Evolutionary conservation across 2,888 invertebrate genomes (phyloP), one percentile per base, ranked within the genome.

Genomic region (Apocheima hispidaria): DNA sequence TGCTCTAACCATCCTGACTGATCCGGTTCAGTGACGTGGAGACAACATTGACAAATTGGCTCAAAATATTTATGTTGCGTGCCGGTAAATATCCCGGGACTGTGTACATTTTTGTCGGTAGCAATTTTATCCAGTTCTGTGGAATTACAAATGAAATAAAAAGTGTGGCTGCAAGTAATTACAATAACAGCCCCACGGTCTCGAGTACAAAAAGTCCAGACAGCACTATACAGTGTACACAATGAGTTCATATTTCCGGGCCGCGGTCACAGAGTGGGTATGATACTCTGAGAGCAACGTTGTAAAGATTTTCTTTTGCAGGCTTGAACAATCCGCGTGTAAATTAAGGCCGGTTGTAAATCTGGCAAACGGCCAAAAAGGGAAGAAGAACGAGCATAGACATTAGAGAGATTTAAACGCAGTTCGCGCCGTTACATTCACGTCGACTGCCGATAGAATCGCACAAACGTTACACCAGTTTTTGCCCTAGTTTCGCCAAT

Each of bases 191-290:
- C 75, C 73, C 72, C 70, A 72, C 75, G 73, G 69, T 69, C 71
- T 70, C 64, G 74, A 63, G 68, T 69, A 78, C 77, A 87, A 87
- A 87, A 88, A 83, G 79, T 77, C 68, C 74, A 81, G 75, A 72
- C 72, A 77, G 59, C 54, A 44, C 28, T 26, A 72, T 56, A 48
- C 48, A 48, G 28, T 60, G 51, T 71, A 76, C 71, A 89, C 88
- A 90, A 89, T 88, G 84, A 82, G 79, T 82, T 81, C 83, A 83
- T 78, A 81, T 87, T 87, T 89, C 89, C 87, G 85, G 84, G 72
- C 78, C 50, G 73, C 77, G 77, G 76, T 77, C 78, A 79, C 72
- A 70, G 73, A 73, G 67, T 76, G 74, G 74, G 73, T 72, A 70
- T 74, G 74, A 72, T 72, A 71, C 77, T 72, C 71, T 77, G 65